A percentile compares a stretch with the other conserved stretches of the same genome.
These are phyloP conservation scores for Drosophila jambulina DNA, from an alignment of 1,140 invertebrate species.

Conservation along the genomic window DNA sequence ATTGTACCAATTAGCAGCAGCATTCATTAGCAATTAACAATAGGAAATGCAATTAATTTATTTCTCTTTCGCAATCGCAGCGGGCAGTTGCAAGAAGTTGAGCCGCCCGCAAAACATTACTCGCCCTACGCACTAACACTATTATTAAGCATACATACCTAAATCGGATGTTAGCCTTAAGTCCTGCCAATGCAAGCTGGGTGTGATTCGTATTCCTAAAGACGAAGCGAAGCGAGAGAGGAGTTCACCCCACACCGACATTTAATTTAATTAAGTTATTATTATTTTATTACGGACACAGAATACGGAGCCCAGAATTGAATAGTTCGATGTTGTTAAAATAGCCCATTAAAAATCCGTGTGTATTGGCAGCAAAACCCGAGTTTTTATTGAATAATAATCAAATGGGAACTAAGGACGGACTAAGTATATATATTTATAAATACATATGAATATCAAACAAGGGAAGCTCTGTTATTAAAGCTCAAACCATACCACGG, in stretches of 20 bases:
- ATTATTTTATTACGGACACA: slow-evolving; percentile 6
- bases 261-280: slow-evolving; percentile 59
- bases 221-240: slow-evolving; percentile 19
- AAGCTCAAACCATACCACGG: slow-evolving; percentile 35
- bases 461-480: slow-evolving; percentile 10
- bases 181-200: slow-evolving; percentile 41
- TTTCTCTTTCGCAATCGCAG: slow-evolving; percentile 23
- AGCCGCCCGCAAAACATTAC: slow-evolving; percentile 16
- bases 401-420: background rate
- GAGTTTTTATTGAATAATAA: slow-evolving; percentile 17
- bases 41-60: slow-evolving; percentile 47
- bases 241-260: slow-evolving; percentile 26
- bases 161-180: slow-evolving; percentile 67
- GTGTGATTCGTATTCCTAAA: slow-evolving; percentile 50
- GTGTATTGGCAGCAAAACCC: slow-evolving; percentile 4
- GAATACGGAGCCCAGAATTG: background rate
- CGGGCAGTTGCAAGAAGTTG: slow-evolving; percentile 1
- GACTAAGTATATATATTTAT: slow-evolving; percentile 6
- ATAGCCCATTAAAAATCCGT: slow-evolving; percentile 19
- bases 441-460: background rate
- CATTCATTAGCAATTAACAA: slow-evolving; percentile 37
- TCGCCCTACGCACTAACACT: slow-evolving; percentile 36
- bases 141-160: slow-evolving; percentile 39
- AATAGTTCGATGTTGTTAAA: background rate
- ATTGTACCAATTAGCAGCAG: slow-evolving; percentile 24